Conservation (phyloP, 2,888 invertebrate species). For the Agrilus biguttatus region DNA sequence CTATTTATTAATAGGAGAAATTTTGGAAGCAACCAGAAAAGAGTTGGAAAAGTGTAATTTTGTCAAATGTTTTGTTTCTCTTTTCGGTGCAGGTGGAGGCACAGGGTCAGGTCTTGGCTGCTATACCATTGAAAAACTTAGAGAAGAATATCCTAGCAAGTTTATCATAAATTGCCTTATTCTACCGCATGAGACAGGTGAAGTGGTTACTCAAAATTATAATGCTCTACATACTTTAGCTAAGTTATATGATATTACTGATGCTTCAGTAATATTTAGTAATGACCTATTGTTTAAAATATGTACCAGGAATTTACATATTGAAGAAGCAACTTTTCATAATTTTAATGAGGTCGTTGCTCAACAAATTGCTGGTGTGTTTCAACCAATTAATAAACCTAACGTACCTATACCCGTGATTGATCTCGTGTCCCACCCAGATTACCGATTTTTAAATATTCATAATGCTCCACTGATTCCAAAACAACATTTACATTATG, state of each 20-base stretch:
- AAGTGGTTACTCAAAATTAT: conserved; percentile 37
- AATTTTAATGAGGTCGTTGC: conserved; percentile 35
- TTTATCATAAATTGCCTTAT: conserved; percentile 28
- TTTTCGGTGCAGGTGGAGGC: conserved; percentile 37
- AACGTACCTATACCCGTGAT: conserved; percentile 20
- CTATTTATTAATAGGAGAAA: conserved; percentile 21
- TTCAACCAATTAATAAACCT: conserved; percentile 27
- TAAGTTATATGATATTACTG: conserved; percentile 29
- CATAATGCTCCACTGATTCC: conserved; percentile 28
- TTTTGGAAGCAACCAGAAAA: conserved; percentile 27
- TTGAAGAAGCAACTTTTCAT: conserved; percentile 21
- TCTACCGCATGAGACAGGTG: conserved; percentile 34
- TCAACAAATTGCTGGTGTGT: conserved; percentile 31
- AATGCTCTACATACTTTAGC: conserved; percentile 35
- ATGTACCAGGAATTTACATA: conserved; percentile 20
- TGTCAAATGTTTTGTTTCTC: conserved; percentile 29
- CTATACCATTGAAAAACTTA: conserved; percentile 27
- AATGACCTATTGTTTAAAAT: conserved; percentile 33
- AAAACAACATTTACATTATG: conserved; percentile 20
- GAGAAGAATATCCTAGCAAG: conserved; percentile 33
- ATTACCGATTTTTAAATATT: conserved; percentile 33
- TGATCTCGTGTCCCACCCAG: conserved; percentile 31
- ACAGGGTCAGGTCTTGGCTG: conserved; percentile 40
- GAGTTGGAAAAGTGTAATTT: conserved; percentile 32
- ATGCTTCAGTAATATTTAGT: conserved; percentile 31